These are phyloP conservation scores for Callospermophilus lateralis DNA, from an alignment of 2,113 vertebrate species.

Conservation along the genomic window DNA sequence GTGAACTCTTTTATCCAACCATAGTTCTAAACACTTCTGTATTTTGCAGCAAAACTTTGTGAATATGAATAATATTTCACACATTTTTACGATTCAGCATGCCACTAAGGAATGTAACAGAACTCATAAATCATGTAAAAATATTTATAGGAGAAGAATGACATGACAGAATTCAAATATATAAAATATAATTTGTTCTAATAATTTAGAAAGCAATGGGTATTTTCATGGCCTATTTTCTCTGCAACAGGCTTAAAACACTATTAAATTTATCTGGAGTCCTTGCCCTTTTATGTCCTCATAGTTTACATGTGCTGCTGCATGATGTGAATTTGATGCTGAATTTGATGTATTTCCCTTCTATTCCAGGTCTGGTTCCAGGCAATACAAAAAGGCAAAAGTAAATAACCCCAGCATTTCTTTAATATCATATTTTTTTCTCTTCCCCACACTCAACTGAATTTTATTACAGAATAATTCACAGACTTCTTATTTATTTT, in stretches of 20 bases:
- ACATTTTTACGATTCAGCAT: background rate
- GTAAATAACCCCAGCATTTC: conserved; percentile 42
- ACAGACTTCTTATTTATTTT: conserved; percentile 43
- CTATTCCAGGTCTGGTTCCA: background rate
- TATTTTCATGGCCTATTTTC: conserved; percentile 17
- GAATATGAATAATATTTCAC: background rate
- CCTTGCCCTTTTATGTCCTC: background rate
- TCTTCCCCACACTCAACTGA: background rate
- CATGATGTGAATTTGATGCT: background rate
- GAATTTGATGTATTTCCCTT: background rate
- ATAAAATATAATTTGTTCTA: background rate
- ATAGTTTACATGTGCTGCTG: background rate
- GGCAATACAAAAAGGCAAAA: background rate
- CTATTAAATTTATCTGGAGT: background rate
- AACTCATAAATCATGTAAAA: conserved; percentile 11
- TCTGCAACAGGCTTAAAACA: background rate
- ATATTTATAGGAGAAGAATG: background rate
- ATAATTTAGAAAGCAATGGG: background rate
- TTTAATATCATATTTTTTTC: background rate
- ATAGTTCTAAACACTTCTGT: background rate
- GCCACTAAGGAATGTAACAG: background rate
- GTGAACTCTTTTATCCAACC: background rate
- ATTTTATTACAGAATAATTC: conserved; percentile 54
- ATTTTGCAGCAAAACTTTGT: conserved; percentile 7
- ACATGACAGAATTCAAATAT: background rate